phyloP scores from a whole-genome alignment of 2,113 vertebrate species.

The Hypanus sabinus region DNA sequence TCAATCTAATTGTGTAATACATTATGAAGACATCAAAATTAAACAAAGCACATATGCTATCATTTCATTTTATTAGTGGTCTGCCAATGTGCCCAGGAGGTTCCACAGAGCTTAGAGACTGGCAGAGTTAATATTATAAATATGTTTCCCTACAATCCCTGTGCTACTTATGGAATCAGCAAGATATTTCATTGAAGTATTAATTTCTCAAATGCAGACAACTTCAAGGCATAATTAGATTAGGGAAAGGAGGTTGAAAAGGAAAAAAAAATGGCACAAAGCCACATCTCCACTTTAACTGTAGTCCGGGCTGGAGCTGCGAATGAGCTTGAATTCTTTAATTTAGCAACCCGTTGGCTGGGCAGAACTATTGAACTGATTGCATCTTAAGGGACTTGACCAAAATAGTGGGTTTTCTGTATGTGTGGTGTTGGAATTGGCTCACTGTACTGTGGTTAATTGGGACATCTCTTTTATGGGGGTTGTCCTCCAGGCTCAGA shows the following conservation, averaged over 20 bases:
- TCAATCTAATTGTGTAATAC: constrained; percentile 99
- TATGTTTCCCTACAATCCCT: constrained; percentile 81
- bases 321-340: constrained; percentile 16
- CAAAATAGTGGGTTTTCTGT: not conserved
- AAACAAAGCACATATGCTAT: constrained; percentile 99
- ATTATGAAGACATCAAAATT: constrained; percentile 99
- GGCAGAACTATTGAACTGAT: not conserved
- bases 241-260: constrained; percentile 72
- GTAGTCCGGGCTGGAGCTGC: not conserved
- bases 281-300: constrained; percentile 55
- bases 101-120: constrained; percentile 72
- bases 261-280: constrained; percentile 69
- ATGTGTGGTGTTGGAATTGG: not conserved
- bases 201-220: constrained; percentile 99
- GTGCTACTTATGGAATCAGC: constrained; percentile 67
- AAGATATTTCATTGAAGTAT: constrained; percentile 98
- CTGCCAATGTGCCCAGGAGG: constrained; percentile 79
- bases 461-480: constrained; percentile 31
- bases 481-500: constrained; percentile 4
- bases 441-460: constrained; percentile 27
- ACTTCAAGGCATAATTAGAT: constrained; percentile 98
- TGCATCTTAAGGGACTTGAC: constrained; percentile 6
- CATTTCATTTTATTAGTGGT: constrained; percentile 97
- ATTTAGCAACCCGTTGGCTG: not conserved
- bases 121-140: constrained; percentile 87